Percentiles rank a stretch among this genome's conserved stretches.
These are phyloP conservation scores for Zootoca vivipara DNA, from an alignment of 2,113 vertebrate genomes.

Conservation along the genomic window DNA sequence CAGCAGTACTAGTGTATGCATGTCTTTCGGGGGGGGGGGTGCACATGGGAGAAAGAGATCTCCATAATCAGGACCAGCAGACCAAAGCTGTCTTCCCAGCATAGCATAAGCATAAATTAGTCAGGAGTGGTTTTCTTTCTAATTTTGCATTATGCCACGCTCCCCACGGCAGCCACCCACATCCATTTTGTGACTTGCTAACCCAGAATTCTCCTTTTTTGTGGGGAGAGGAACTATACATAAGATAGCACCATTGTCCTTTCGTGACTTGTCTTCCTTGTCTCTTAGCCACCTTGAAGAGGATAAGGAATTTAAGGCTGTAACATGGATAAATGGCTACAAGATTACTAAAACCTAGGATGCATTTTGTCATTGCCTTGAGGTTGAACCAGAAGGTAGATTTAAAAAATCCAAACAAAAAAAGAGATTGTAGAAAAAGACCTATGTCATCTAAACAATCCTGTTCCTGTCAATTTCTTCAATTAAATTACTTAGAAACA, in stretches of 20 bases:
- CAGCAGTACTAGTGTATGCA: no score
- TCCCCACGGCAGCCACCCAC: no score
- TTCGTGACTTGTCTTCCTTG: neutral
- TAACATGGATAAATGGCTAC: neutral
- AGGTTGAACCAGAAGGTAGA: slow-evolving; percentile 29
- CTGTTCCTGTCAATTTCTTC: slow-evolving; percentile 43
- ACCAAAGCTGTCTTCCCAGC: no score
- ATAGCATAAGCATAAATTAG: no score
- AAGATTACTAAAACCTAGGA: neutral
- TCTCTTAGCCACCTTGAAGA: neutral
- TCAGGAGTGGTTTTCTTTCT: no score
- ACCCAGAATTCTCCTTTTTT: no score
- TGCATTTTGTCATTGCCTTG: slow-evolving; percentile 24
- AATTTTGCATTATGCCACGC: no score
- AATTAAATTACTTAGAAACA: slow-evolving; percentile 62
- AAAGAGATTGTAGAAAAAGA: neutral
- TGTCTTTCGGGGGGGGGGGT: no score
- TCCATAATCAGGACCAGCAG: no score
- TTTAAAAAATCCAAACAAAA: slow-evolving; percentile 18
- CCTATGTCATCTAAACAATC: slow-evolving; percentile 17
- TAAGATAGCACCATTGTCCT: neutral
- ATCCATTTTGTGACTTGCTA: no score
- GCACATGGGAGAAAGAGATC: no score
- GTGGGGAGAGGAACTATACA: neutral
- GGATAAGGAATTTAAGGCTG: neutral